Evolutionary conservation across 2,888 invertebrate species (phyloP).

Genomic region (Aphidius colemani): DNA sequence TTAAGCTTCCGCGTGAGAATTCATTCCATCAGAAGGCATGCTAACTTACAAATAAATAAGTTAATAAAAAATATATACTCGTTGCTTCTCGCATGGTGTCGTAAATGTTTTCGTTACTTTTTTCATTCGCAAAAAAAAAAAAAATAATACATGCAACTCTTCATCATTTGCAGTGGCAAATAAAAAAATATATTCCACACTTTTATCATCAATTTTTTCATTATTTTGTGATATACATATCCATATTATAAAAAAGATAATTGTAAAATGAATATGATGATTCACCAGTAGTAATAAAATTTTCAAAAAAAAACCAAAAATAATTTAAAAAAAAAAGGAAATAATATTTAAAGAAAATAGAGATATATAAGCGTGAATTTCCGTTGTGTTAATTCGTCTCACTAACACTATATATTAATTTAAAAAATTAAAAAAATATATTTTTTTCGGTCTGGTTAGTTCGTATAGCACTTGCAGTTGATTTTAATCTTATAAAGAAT

Average conservation of each 20-base stretch:
- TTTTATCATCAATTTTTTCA: not conserved
- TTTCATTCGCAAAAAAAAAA: not conserved
- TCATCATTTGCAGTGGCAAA: not conserved
- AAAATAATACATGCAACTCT: not conserved
- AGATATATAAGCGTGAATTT: too few relatives aligned
- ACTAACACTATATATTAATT: too few relatives aligned
- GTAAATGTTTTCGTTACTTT: conserved; percentile 15
- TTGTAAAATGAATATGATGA: not conserved
- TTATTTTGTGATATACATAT: not conserved
- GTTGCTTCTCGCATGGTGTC: not conserved
- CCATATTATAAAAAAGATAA: not conserved
- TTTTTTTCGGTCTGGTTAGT: too few relatives aligned
- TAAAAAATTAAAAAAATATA: too few relatives aligned
- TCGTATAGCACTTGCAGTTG: too few relatives aligned
- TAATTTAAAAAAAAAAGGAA: too few relatives aligned
- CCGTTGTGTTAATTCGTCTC: too few relatives aligned
- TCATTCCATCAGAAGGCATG: not conserved
- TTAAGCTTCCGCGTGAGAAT: not conserved
- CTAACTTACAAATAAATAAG: not conserved
- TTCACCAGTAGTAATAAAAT: too few relatives aligned
- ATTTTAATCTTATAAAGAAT: not conserved
- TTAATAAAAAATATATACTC: not conserved
- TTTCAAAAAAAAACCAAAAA: too few relatives aligned
- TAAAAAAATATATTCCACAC: too few relatives aligned
- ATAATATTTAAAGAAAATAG: too few relatives aligned